Percentiles rank a stretch among this genome's conserved stretches.
Evolutionary conservation across 1,140 invertebrate species (phyloP).

Genomic region (Trinorchestia longiramus): DNA sequence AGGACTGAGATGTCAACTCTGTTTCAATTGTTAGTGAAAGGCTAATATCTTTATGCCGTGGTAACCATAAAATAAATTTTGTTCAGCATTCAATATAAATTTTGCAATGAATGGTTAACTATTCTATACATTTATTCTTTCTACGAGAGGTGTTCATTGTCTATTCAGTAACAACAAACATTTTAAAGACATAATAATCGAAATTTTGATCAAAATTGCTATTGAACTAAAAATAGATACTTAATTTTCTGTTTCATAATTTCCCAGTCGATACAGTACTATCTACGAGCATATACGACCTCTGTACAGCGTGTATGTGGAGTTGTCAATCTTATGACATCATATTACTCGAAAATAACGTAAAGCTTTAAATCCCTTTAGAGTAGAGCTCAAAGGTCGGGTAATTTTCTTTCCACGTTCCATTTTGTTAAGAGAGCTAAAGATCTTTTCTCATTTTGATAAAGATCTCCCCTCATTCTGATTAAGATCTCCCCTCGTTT

Average conservation of each 20-base stretch:
- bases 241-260: not conserved
- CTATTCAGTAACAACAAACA: too few relatives aligned
- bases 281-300: not conserved
- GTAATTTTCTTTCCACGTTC: too few relatives aligned
- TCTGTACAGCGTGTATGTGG: not conserved
- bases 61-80: too few relatives aligned
- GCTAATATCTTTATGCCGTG: too few relatives aligned
- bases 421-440: not conserved
- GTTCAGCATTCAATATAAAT: too few relatives aligned
- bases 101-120: too few relatives aligned
- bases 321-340: not conserved
- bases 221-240: not conserved
- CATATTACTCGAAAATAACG: not conserved
- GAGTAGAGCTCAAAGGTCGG: not conserved
- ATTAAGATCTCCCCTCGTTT: not conserved
- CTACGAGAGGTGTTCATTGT: too few relatives aligned
- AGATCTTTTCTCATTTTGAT: not conserved
- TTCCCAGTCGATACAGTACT: not conserved
- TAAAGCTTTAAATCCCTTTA: not conserved
- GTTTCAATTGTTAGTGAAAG: too few relatives aligned
- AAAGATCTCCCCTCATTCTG: not conserved
- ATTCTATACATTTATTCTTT: too few relatives aligned
- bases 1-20: too few relatives aligned
- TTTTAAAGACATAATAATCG: too few relatives aligned
- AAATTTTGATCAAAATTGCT: not conserved